Evolutionary conservation across 2,888 invertebrate genomes (phyloP).

Genomic region (Criorhina ranunculi): DNA sequence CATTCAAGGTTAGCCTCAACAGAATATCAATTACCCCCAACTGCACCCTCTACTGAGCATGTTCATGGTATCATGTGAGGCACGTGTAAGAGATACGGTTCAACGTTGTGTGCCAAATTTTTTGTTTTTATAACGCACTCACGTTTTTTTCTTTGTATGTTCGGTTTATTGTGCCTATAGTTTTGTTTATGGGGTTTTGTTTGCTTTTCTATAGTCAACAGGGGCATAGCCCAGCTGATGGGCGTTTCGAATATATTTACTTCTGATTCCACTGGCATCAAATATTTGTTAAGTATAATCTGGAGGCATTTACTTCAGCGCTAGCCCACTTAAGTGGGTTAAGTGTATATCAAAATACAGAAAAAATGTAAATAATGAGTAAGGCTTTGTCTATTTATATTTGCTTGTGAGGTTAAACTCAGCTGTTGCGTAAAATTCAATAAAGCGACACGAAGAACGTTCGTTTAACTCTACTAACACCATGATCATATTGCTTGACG

Average conservation of each 20-base stretch:
- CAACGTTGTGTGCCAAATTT: conserved; percentile 32
- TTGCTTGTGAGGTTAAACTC: conserved; percentile 29
- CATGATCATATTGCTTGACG: too few species aligned
- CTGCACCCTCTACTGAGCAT: neutral
- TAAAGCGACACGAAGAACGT: conserved; percentile 10
- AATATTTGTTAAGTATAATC: conserved; percentile 12
- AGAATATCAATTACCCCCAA: conserved; percentile 23
- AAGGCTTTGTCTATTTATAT: neutral
- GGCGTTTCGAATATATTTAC: neutral
- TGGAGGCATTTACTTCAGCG: neutral
- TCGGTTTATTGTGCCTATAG: conserved; percentile 12
- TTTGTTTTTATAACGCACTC: conserved; percentile 31
- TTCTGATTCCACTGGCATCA: neutral
- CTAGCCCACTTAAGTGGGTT: conserved; percentile 23
- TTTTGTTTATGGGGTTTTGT: conserved; percentile 15
- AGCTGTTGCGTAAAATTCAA: conserved; percentile 1
- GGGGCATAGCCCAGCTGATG: neutral
- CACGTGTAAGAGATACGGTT: conserved; percentile 25
- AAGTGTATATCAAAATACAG: conserved; percentile 11
- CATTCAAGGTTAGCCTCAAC: conserved; percentile 1
- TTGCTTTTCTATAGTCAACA: neutral
- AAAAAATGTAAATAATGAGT: conserved; percentile 28
- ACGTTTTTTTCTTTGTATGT: conserved; percentile 16
- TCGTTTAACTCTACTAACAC: conserved; percentile 24
- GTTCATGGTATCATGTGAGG: conserved; percentile 29